Evolutionary conservation across 2,888 invertebrate species (phyloP).

Genomic region (Homarus gammarus): DNA sequence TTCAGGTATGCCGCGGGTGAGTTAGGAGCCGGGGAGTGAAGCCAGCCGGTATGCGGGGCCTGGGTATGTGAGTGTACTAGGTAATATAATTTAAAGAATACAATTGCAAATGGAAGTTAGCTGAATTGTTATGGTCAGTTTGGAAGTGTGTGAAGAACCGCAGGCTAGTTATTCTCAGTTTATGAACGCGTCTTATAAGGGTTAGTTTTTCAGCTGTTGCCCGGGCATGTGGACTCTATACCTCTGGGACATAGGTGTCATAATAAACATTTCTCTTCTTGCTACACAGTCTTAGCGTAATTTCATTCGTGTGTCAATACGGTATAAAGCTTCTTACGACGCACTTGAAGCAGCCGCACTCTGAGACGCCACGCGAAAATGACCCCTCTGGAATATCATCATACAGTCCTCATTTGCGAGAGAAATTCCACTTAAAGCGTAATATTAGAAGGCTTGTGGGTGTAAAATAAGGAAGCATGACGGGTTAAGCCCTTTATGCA

Average conservation of each 20-base stretch:
- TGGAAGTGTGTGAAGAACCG: conserved; percentile 48
- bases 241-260: conserved; percentile 16
- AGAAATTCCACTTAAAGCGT: conserved; percentile 16
- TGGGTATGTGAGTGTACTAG: neutral
- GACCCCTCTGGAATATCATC: neutral
- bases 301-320: conserved; percentile 36
- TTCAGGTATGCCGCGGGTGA: neutral
- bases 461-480: conserved; percentile 57
- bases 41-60: neutral
- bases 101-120: conserved; percentile 24
- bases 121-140: conserved; percentile 37
- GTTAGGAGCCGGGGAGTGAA: neutral
- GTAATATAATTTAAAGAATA: conserved; percentile 12
- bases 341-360: neutral
- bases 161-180: conserved; percentile 23
- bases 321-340: conserved; percentile 34
- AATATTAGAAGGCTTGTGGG: conserved; percentile 42
- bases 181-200: conserved; percentile 42
- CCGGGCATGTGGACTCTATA: conserved; percentile 7
- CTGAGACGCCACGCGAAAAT: neutral
- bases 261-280: conserved; percentile 12
- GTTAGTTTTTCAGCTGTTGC: conserved; percentile 17
- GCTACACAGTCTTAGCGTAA: neutral
- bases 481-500: conserved; percentile 60
- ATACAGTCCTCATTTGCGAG: conserved; percentile 9